Evolutionary conservation across 2,888 invertebrate species (phyloP).

Genomic region (Lasioglossum figueresi): DNA sequence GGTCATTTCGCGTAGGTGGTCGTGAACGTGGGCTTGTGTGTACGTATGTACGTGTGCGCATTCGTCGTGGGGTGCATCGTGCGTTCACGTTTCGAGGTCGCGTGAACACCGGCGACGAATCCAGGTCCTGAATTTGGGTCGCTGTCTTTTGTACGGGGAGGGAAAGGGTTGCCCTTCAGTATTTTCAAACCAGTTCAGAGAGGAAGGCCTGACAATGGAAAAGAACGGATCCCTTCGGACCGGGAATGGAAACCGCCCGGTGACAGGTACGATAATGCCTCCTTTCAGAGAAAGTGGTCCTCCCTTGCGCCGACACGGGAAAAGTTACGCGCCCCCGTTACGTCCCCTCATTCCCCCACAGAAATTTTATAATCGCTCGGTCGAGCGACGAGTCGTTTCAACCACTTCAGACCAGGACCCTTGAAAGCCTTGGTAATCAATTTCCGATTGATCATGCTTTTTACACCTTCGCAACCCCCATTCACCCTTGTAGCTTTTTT

Average conservation of each 20-base stretch:
- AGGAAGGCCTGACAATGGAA: constrained; percentile 50
- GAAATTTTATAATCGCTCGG: constrained; percentile 17
- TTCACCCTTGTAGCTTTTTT: not conserved
- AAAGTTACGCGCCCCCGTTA: constrained; percentile 35
- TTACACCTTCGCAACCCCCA: not conserved
- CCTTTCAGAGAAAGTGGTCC: constrained; percentile 41
- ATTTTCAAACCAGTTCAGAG: constrained; percentile 61
- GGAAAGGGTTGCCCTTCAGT: constrained; percentile 64
- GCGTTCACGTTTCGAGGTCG: constrained; percentile 49
- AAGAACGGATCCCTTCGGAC: constrained; percentile 52
- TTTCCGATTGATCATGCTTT: not conserved
- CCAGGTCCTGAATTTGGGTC: constrained; percentile 60
- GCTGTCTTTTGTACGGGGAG: constrained; percentile 54
- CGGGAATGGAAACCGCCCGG: constrained; percentile 34
- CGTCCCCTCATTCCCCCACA: not conserved
- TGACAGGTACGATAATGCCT: constrained; percentile 59
- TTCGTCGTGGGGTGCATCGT: not conserved
- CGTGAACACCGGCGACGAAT: constrained; percentile 32
- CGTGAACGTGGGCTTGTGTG: not conserved
- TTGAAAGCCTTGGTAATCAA: not conserved
- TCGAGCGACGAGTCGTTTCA: not conserved
- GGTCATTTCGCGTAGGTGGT: not conserved
- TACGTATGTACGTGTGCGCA: not conserved
- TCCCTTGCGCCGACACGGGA: constrained; percentile 4
- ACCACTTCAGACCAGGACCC: not conserved